Evolutionary conservation across 2,113 vertebrate species (phyloP), one percentile per base, ranked within the genome.

Genomic region (Stigmatopora nigra): DNA sequence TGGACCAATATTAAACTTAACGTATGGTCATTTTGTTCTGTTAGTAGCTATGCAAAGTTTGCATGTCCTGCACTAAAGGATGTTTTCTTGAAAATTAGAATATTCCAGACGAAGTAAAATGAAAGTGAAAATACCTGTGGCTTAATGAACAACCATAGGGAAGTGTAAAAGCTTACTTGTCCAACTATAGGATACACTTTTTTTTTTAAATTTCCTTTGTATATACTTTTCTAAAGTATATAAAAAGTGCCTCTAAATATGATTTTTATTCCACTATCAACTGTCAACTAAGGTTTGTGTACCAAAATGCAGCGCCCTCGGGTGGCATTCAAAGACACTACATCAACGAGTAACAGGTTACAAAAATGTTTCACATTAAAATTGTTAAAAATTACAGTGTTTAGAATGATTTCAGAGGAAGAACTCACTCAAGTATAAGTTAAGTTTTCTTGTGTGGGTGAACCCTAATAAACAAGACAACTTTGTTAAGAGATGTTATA

Each of bases 291-390:
- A 76, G 41, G 5, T 70, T 31, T 14, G 52, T 53, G 52, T 60
- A 49, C 68, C 15, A 45, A 31, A 35, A 69, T 52, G 7, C 48
- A 78, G 80, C 83, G 75, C 75, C 79, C 75, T 65, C 82, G n/a
- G 47, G 81, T 79, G 82, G 81, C 41, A 8, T 10, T 17, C 16
- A 44, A 10, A 17, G n/a, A 36, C 57, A 8, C 48, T 12, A 58
- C 53, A 52, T 49, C 31, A 17, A 38, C 47, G 44, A 15, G 72
- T 76, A 79, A 78, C 70, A 77, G 69, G 81, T 84, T 78, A 51
- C 25, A 64, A 12, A 48, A 5, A 46, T 47, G 11, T 46, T 7
- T 16, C 64, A 0, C 22, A 51, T 31, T 46, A 3, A 14, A 52
- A 65, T 31, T 15, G 22, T 57, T 5, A 44, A 44, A 14, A 25